These are phyloP conservation scores for Philopedon plagiatum DNA, from an alignment of 2,888 invertebrate species.

Conservation along the genomic window DNA sequence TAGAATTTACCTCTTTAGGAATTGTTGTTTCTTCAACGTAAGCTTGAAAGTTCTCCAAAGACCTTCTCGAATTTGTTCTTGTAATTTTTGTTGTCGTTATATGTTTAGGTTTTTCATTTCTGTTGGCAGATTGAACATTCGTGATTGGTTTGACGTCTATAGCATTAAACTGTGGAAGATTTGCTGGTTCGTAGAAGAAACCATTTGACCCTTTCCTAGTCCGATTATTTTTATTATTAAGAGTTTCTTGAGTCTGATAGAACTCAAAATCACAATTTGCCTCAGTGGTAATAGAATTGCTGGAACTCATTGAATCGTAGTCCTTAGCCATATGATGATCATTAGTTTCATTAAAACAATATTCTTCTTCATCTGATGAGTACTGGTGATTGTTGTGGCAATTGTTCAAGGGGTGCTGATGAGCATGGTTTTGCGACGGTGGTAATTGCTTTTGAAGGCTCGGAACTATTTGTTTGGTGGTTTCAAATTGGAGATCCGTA, in stretches of 20 bases:
- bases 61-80: slow-evolving; percentile 64
- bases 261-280: slow-evolving; percentile 78
- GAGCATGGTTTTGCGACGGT: neutral
- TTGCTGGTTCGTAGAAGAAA: neutral
- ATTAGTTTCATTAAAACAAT: slow-evolving; percentile 65
- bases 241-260: slow-evolving; percentile 67
- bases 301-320: slow-evolving; percentile 63
- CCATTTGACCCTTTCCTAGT: neutral
- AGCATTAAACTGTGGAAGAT: slow-evolving; percentile 22
- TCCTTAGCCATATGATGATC: slow-evolving; percentile 55
- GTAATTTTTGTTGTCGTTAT: slow-evolving; percentile 59
- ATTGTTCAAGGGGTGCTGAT: slow-evolving; percentile 6
- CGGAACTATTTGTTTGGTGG: slow-evolving; percentile 8
- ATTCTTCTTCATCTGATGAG: slow-evolving; percentile 42
- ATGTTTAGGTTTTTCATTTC: slow-evolving; percentile 41
- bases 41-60: slow-evolving; percentile 65
- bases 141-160: neutral
- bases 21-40: slow-evolving; percentile 58
- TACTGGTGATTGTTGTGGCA: slow-evolving; percentile 24
- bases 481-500: slow-evolving; percentile 59
- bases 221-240: neutral
- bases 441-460: slow-evolving; percentile 3
- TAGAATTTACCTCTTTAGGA: slow-evolving; percentile 5
- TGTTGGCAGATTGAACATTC: neutral
- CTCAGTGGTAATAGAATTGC: slow-evolving; percentile 75